Conservation (phyloP, 1,140 invertebrate genomes). For the Drosophila neocordata region DNA sequence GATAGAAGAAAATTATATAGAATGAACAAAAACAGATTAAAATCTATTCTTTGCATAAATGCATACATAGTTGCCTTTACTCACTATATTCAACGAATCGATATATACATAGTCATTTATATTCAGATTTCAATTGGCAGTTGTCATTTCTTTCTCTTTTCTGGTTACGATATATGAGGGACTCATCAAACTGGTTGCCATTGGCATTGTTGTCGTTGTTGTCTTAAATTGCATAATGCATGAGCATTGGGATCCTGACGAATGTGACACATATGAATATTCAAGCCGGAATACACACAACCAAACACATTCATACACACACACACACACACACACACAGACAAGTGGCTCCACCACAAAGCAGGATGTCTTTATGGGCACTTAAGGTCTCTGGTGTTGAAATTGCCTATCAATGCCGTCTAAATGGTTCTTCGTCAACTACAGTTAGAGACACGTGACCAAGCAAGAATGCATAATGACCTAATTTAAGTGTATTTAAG, state of each 20-base stretch:
- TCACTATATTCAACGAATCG: constrained; percentile 37
- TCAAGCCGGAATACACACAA: constrained; percentile 44
- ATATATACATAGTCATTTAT: constrained; percentile 22
- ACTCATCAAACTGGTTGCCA: constrained; percentile 32
- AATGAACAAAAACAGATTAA: no score
- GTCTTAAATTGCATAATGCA: constrained; percentile 68
- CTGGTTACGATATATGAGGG: constrained; percentile 3
- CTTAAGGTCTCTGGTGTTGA: constrained; percentile 19
- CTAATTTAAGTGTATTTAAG: constrained; percentile 41
- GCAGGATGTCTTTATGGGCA: constrained; percentile 52
- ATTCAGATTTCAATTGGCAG: constrained; percentile 31
- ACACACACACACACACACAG: constrained; percentile 11
- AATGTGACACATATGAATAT: constrained; percentile 60
- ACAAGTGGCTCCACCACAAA: constrained; percentile 59
- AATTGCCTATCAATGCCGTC: constrained; percentile 27
- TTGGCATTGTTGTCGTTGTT: constrained; percentile 48
- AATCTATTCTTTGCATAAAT: neutral
- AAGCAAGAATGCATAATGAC: neutral
- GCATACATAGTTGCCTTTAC: neutral
- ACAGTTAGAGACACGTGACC: neutral
- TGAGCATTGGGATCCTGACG: constrained; percentile 41
- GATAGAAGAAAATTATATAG: no score
- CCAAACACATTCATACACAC: no score
- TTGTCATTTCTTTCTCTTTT: constrained; percentile 31
- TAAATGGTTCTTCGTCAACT: constrained; percentile 14